Base-by-base conservation (phyloP, 2,888 invertebrate species). In the Temnothorax unifasciatus region DNA sequence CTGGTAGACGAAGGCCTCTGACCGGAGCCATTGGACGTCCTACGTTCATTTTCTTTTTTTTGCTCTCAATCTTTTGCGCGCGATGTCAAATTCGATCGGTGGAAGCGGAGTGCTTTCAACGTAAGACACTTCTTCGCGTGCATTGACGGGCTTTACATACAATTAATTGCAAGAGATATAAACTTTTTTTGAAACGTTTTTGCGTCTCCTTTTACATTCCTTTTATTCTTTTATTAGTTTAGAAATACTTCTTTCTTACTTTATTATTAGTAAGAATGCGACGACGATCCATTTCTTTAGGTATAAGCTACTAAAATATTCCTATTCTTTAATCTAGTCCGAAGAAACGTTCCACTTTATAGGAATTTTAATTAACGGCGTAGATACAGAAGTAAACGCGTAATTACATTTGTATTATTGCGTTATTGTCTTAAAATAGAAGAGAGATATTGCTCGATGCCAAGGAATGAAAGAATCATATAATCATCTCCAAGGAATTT, bases 1-100 rank as follows among this genome's bases (percentile, higher is more conserved):
- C 85, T 89, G 90, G 4, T 86, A 29, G 29, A 90, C 89, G 90
- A 90, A 90, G 84, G 85, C 89, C 86, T 88, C 87, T 88, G 84
- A 82, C 82, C 61, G 77, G 82, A 82, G 86, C 84, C 86, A 75
- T 89, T 88, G 82, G 84, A 83, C 81, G 84, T 64, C 66, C 87
- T 68, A 47, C 21, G 41, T 50, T 61, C 76, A 50, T 38, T 52
- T 64, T 15, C 25, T 47, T 4, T 15, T 74, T 77, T 73, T 85
- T 79, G 1, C 29, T 61, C 69, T 21, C 25, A 9, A 41, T 85
- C 76, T 64, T 64, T 75, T 44, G 76, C 41, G 57, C 63, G 77
- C 82, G 77, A 86, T 66, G 57, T 71, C 63, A 63, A 63, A 82
- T 75, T 64, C 52, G 69, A 59, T 66, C 64, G 74, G 76, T 75